These are phyloP conservation scores for Lerista edwardsae DNA, from an alignment of 2,797 vertebrate genomes.

Conservation along the genomic window DNA sequence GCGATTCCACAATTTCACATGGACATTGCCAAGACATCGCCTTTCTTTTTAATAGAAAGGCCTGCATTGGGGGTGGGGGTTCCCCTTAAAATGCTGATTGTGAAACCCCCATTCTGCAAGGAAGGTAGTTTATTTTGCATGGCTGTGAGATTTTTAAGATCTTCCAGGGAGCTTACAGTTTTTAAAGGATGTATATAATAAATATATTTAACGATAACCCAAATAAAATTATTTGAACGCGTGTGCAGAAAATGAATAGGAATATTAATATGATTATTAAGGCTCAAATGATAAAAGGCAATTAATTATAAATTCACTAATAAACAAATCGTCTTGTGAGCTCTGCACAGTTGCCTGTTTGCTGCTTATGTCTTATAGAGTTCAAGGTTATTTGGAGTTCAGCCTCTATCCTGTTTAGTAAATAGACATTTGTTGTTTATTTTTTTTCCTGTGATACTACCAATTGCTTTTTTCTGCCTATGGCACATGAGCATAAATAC, in stretches of 20 bases:
- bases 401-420: constrained; percentile 31
- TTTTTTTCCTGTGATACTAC: background rate
- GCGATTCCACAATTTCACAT: background rate
- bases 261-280: constrained; percentile 4
- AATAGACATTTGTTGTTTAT: background rate
- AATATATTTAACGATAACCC: background rate
- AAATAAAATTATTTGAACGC: background rate
- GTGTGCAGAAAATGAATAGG: constrained; percentile 30
- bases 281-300: background rate
- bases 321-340: background rate
- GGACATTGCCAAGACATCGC: background rate
- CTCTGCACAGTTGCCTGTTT: background rate
- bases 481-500: background rate
- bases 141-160: background rate
- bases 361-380: constrained; percentile 18
- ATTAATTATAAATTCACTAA: background rate
- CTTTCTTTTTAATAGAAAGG: background rate
- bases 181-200: background rate
- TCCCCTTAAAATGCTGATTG: background rate
- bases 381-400: constrained; percentile 41
- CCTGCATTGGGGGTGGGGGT: background rate
- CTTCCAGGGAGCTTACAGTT: background rate
- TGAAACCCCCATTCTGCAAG: background rate
- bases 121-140: background rate
- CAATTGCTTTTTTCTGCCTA: background rate